Evolutionary conservation across 2,113 vertebrate genomes (phyloP).

Genomic region (Regulus satrapa): DNA sequence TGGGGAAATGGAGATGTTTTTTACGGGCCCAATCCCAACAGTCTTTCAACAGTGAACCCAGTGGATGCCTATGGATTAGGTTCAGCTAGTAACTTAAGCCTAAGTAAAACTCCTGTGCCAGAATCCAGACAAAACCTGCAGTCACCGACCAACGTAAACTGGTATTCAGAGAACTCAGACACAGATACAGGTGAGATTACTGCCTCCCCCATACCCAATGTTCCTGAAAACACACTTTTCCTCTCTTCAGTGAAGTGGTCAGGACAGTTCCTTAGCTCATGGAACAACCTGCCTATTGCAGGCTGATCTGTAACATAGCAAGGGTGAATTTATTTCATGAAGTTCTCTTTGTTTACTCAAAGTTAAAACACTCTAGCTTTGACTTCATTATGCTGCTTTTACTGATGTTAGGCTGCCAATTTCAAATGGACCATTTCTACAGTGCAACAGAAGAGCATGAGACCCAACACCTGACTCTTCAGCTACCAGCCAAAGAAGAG

Average conservation of each 20-base stretch:
- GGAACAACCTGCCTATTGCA: neutral
- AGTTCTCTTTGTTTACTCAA: neutral
- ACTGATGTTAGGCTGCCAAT: neutral
- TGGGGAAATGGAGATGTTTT: neutral
- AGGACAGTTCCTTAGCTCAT: neutral
- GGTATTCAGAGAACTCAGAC: neutral
- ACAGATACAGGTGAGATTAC: slow-evolving; percentile 10
- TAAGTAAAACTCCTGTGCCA: slow-evolving; percentile 59
- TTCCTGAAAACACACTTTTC: neutral
- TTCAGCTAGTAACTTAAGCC: neutral
- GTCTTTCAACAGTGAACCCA: neutral
- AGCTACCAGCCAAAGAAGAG: neutral
- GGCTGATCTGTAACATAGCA: neutral
- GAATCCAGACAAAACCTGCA: slow-evolving; percentile 33
- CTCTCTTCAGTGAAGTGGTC: neutral
- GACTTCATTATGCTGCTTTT: neutral
- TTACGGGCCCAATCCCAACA: neutral
- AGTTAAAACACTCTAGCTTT: neutral
- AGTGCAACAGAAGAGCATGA: neutral
- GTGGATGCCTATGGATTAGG: neutral
- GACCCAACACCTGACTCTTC: neutral
- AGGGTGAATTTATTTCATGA: neutral
- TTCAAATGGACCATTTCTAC: neutral
- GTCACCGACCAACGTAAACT: neutral
- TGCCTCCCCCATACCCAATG: neutral